Conservation (phyloP, 2,888 invertebrate genomes). For the Heliconius hortense region DNA sequence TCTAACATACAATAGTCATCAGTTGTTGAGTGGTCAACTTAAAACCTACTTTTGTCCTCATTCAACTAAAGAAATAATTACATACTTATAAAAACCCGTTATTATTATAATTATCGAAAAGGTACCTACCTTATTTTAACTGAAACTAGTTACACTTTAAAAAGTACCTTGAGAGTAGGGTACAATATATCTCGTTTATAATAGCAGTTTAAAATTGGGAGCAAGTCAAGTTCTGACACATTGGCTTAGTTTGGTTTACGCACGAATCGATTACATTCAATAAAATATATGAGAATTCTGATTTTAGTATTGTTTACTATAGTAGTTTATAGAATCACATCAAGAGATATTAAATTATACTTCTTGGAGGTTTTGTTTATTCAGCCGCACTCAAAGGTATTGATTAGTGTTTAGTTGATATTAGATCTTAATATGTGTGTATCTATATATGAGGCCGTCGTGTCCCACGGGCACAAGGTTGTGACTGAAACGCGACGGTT, state of each 20-base stretch:
- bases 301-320: constrained; percentile 1
- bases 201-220: constrained; percentile 34
- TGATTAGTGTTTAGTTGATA: too few species aligned
- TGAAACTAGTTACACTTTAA: background rate
- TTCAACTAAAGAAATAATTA: too few species aligned
- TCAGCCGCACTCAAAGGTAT: too few species aligned
- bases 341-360: background rate
- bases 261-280: constrained; percentile 22
- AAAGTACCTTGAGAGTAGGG: background rate
- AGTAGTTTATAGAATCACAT: background rate
- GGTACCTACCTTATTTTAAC: background rate
- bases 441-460: too few species aligned
- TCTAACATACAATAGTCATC: too few species aligned
- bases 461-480: too few species aligned
- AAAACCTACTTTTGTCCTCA: too few species aligned
- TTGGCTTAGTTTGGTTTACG: constrained; percentile 35
- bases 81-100: too few species aligned
- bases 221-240: constrained; percentile 36
- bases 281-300: background rate
- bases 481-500: too few species aligned
- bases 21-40: too few species aligned
- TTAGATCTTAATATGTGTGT: too few species aligned
- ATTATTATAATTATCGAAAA: too few species aligned
- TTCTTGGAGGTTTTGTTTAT: background rate
- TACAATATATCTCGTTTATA: constrained; percentile 22